Evolutionary conservation across 35 echinoderm and acorn worm species (phyloP).

Genomic region (Apostichopus japonicus): DNA sequence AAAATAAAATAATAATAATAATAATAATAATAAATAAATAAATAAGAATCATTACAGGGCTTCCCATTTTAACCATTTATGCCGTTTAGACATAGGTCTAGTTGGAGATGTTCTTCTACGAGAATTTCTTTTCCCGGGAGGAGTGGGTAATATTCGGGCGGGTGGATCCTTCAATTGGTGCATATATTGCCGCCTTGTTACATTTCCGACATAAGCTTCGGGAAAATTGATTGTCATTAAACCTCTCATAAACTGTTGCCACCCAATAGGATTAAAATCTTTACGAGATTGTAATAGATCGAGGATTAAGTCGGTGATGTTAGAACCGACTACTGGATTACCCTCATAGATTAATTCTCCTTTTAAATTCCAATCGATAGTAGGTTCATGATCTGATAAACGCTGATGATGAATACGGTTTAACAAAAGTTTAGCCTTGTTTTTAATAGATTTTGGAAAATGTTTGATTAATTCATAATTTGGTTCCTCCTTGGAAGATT

Average conservation of each 20-base stretch:
- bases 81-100: not conserved
- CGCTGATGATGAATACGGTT: not conserved
- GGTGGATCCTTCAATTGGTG: not conserved
- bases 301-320: not conserved
- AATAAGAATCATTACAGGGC: not conserved
- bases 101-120: not conserved
- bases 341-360: constrained; percentile 1
- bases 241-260: constrained; percentile 27
- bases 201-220: too few species aligned
- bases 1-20: not conserved
- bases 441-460: constrained; percentile 19
- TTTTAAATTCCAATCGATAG: constrained; percentile 27
- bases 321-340: too few species aligned
- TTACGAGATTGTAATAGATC: not conserved
- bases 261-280: constrained; percentile 38
- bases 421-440: constrained; percentile 23
- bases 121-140: not conserved
- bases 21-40: not conserved
- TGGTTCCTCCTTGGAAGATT: not conserved
- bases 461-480: not conserved
- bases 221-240: not conserved
- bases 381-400: too few species aligned
- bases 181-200: not conserved
- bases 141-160: too few species aligned
- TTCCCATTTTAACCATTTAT: not conserved